Base-by-base conservation (phyloP, 2,888 invertebrate genomes). In the Seira sanloemensis region DNA sequence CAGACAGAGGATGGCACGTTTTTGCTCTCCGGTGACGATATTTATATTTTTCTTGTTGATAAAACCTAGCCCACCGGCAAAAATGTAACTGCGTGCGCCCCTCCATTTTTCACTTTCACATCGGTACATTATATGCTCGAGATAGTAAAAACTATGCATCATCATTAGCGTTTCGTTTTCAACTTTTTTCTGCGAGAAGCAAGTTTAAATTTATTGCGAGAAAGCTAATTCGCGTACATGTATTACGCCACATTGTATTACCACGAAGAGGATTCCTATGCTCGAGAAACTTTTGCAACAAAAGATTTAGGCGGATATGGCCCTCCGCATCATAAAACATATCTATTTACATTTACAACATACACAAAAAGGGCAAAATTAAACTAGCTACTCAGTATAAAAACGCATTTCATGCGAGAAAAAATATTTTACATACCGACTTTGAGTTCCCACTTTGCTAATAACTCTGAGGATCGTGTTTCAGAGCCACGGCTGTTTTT, bases 111-210 rank as follows among this genome's bases (percentile, higher is more conserved):
- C 68, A 68, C 68, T 65, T 21, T 65, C 21, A 9, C 65, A 58
- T 5, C 4, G 58, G 2, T 58, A 65, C 65, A 9, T 65, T 68
- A 19, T 18, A n/a, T 19, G 7, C 27, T 21, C 16, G 16, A 68
- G 18, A 68, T 68, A 68, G n/a, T 68, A 46, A 66, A 46, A 5
- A 16, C 46, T 46, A 75, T 75, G 66, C 27, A 23, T 75, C 75
- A 66, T 75, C 75, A 75, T 75, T 75, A 75, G 75, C 0, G 75
- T 23, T 46, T 18, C 75, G 65, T 75, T 75, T 75, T 25, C 67
- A 67, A 23, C 24, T 21, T 26, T 12, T 68, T 26, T 19, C 65
- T 5, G 18, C 65, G 1, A n/a, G n/a, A n/a, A n/a, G n/a, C n/a
- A n/a, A n/a, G n/a, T n/a, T n/a, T n/a, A n/a, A n/a, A n/a, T n/a